Conservation (phyloP, 1,140 invertebrate species). For the Sycobia sp. region DNA sequence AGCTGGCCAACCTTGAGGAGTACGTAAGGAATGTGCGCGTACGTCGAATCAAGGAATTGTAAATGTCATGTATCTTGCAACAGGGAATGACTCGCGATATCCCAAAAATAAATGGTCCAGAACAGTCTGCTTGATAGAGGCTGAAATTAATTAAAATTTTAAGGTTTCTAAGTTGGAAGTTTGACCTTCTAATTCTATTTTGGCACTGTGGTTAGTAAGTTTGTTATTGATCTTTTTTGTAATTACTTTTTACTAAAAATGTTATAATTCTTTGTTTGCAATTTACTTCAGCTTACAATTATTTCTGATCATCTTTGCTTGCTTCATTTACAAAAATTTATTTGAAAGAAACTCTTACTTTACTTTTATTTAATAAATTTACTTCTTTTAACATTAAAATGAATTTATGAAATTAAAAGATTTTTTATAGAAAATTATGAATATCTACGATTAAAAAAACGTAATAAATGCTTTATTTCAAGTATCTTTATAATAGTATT, state of each 20-base stretch:
- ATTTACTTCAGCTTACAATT: not conserved
- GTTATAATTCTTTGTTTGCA: not conserved
- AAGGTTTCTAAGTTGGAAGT: not conserved
- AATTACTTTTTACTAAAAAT: not conserved
- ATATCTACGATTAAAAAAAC: no score
- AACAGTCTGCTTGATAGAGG: constrained; percentile 30
- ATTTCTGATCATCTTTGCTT: not conserved
- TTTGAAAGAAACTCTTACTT: no score
- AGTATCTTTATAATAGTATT: no score
- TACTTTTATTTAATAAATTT: no score
- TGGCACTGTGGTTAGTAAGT: constrained; percentile 16
- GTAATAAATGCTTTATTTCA: no score
- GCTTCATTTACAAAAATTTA: not conserved
- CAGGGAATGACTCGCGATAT: constrained; percentile 45
- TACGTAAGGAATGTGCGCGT: not conserved
- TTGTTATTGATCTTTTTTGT: not conserved
- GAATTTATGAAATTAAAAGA: no score
- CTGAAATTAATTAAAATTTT: constrained; percentile 25
- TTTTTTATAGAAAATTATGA: no score
- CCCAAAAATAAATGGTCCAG: constrained; percentile 41
- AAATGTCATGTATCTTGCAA: constrained; percentile 51
- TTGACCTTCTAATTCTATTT: constrained; percentile 24
- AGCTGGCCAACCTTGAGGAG: not conserved
- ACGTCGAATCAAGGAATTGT: constrained; percentile 37
- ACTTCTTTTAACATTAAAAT: no score